These are phyloP conservation scores for Gobius niger DNA, from an alignment of 2,113 vertebrate genomes.

Conservation along the genomic window DNA sequence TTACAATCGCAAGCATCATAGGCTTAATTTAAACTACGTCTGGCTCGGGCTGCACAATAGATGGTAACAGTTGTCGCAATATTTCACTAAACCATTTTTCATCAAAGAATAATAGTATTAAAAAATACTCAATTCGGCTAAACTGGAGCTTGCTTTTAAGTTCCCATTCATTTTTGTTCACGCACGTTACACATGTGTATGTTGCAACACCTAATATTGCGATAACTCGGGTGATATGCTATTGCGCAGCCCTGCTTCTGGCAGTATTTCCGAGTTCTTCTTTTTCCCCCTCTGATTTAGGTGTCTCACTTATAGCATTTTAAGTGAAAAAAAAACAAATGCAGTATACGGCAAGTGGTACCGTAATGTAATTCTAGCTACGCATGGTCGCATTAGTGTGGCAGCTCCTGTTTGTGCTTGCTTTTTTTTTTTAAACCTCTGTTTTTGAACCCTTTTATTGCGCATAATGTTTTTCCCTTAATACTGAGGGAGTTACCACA, in stretches of 20 bases:
- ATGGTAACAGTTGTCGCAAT: too few relatives aligned
- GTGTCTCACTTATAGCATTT: constrained; percentile 71
- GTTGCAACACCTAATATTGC: too few relatives aligned
- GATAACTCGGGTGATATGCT: too few relatives aligned
- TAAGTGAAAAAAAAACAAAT: constrained; percentile 53
- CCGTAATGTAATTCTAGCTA: constrained; percentile 75
- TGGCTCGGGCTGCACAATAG: too few relatives aligned
- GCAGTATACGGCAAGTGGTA: constrained; percentile 75
- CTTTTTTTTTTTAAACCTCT: constrained; percentile 24
- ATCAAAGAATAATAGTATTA: too few relatives aligned
- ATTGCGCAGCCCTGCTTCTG: constrained; percentile 52
- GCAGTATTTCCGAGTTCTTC: constrained; percentile 63
- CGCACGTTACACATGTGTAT: too few relatives aligned
- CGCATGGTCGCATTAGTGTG: constrained; percentile 77
- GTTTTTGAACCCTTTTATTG: constrained; percentile 31
- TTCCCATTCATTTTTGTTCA: too few relatives aligned
- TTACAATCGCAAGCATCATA: constrained; percentile 52
- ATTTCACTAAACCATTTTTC: too few relatives aligned
- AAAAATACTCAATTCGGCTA: too few relatives aligned
- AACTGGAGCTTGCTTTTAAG: too few relatives aligned
- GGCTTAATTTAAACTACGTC: constrained; percentile 67
- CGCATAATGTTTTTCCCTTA: constrained; percentile 35
- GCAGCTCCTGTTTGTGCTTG: constrained; percentile 74
- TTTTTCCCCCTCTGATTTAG: constrained; percentile 61
- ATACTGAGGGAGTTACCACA: constrained; percentile 17